These are phyloP conservation scores for Encarsia formosa DNA, from an alignment of 2,888 invertebrate species.

Conservation along the genomic window DNA sequence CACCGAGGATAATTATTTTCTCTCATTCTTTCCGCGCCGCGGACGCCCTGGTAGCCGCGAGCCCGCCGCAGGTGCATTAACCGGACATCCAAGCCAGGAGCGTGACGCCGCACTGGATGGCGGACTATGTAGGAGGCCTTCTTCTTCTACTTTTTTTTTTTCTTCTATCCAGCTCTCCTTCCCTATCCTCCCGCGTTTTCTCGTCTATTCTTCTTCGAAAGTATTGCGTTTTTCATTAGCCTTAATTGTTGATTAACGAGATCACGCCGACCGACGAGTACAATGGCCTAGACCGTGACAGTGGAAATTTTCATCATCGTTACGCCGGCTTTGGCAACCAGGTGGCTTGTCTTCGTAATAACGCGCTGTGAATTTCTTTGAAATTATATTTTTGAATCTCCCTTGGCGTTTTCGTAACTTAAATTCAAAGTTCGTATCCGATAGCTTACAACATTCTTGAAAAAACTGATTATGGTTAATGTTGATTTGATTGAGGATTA, in stretches of 20 bases:
- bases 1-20: conserved; percentile 22
- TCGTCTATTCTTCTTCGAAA: background rate
- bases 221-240: conserved; percentile 14
- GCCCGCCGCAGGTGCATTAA: conserved; percentile 45
- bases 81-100: conserved; percentile 41
- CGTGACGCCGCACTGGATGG: conserved; percentile 21
- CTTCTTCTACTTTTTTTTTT: background rate
- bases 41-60: conserved; percentile 35
- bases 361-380: no score
- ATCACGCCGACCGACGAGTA: background rate
- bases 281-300: background rate
- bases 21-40: conserved; percentile 31
- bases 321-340: no score
- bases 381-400: no score
- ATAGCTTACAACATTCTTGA: no score
- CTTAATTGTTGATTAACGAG: no score
- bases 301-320: no score
- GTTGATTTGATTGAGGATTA: no score
- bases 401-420: no score
- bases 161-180: background rate
- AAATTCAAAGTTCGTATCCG: no score
- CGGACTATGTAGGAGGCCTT: no score
- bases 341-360: no score
- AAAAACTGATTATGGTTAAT: no score
- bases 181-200: background rate